Base-by-base conservation (phyloP, 2,113 vertebrate genomes). In the Empidonax traillii region DNA sequence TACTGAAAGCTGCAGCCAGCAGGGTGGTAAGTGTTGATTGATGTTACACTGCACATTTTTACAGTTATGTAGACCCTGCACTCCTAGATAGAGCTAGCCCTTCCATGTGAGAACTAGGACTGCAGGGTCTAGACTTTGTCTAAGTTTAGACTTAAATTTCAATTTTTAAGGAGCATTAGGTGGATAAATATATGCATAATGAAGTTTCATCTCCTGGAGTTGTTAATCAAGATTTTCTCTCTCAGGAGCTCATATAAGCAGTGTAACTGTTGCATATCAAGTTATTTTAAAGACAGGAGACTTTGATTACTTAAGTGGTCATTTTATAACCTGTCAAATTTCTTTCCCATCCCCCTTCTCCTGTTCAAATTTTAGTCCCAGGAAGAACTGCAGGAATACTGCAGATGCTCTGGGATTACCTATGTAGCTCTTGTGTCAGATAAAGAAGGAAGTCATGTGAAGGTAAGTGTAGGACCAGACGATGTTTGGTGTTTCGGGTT, bases 371-470 rank as follows among this genome's bases (percentile, higher is more conserved):
- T 98, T 91, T 89, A 99, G 99, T 99, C 99, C 69, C 99, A 99
- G 94, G 99, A 99, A 91, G 98, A 99, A 24, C 91, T 99, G 80
- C 97, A 99, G 90, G 99, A 99, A 66, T 99, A 99, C 75, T 99
- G 99, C 97, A 98, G 98, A 88, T 98, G 98, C 72, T 98, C 98
- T 14, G 98, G 99, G 78, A 99, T 99, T 97, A 98, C 97, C 6
- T 99, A 98, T 46, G 98, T 99, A 94, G 98, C 98, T 72, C 98
- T 99, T 43, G 98, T 99, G 58, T 99, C 99, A 12, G 99, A 99
- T 95, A 99, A 99, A 97, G 99, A 99, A 91, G 98, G 99, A 87
- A 98, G 96, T 96, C 98, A 99, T 31, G 98, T 99, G 88, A 99
- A 99, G 99, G 99, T 99, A 98, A 98, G 89, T 43, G 14, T 66